Conservation (phyloP, 2,113 vertebrate species). For the Apus apus region DNA sequence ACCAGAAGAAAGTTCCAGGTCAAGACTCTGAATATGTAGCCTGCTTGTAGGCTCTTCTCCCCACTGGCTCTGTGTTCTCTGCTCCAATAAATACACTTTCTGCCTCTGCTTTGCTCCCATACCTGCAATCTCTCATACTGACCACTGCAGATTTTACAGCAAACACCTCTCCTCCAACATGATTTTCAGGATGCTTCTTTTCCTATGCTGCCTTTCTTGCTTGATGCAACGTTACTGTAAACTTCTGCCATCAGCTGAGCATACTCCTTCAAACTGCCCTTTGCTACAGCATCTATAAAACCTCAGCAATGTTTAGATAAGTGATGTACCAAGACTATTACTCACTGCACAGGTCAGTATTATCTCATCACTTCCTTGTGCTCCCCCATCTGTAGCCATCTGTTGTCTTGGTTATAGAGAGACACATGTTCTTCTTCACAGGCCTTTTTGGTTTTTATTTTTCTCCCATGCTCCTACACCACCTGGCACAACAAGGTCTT, state of each 20-base stretch:
- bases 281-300: neutral
- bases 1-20: neutral
- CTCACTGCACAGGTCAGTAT: slow-evolving; percentile 22
- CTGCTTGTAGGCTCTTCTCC: neutral
- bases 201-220: neutral
- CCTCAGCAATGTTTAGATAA: neutral
- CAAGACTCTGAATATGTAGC: neutral
- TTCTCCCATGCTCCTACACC: neutral
- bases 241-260: neutral
- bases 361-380: slow-evolving; percentile 10
- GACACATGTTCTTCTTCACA: neutral
- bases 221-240: neutral
- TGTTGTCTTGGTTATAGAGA: slow-evolving; percentile 3
- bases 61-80: neutral
- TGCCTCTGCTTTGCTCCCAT: neutral
- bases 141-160: neutral
- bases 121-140: neutral
- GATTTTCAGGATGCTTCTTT: neutral
- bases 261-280: neutral
- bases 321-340: neutral
- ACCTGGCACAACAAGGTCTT: slow-evolving; percentile 44
- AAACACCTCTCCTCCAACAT: neutral
- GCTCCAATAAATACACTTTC: neutral
- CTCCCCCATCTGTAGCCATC: slow-evolving; percentile 33
- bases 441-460: neutral